Evolutionary conservation across 1,140 invertebrate species (phyloP), one percentile per base, ranked within the genome.

Genomic region (Artemia franciscana): DNA sequence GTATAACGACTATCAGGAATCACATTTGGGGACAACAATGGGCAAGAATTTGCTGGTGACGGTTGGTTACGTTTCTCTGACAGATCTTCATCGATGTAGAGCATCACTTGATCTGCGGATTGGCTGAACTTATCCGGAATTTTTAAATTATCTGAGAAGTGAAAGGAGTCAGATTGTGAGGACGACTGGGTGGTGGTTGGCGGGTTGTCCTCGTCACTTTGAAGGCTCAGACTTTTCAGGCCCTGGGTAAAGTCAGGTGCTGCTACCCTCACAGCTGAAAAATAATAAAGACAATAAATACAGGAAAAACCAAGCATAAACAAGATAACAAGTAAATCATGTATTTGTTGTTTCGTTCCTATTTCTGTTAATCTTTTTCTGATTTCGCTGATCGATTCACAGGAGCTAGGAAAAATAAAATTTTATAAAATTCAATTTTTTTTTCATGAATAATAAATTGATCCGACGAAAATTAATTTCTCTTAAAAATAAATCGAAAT

Each of bases 1-100:
- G 64, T 65, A 57, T 59, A 65, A 26, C 23, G 23, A 60, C 59
- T 60, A n/a, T 12, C 23, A 5, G 18, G 21, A 24, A 1, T 23
- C 25, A n/a, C 5, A 26, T 60, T 51, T 51, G 39, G 39, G 60
- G 60, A 51, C 12, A 51, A 18, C 18, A 51, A 15, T 57, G 60
- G 60, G 27, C 27, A 57, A n/a, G 26, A 57, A n/a, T 26, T 15
- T 18, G 5, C 5, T n/a, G n/a, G n/a, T 12, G 39, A 51, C 12
- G 39, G 39, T 15, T 15, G 12, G 57, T 2, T 26, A 18, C 58
- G 12, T 25, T 24, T 25, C 58, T 59, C 24, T 12, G 58, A 51
- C 58, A 59, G 24, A 3, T 24, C 58, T 15, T 59, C 24, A 21
- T 59, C 24, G 12, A 25, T 25, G 58, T 59, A 51, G 2, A 59